phyloP scores from a whole-genome alignment of 1,140 invertebrate genomes.

The Vanessa tameamea region DNA sequence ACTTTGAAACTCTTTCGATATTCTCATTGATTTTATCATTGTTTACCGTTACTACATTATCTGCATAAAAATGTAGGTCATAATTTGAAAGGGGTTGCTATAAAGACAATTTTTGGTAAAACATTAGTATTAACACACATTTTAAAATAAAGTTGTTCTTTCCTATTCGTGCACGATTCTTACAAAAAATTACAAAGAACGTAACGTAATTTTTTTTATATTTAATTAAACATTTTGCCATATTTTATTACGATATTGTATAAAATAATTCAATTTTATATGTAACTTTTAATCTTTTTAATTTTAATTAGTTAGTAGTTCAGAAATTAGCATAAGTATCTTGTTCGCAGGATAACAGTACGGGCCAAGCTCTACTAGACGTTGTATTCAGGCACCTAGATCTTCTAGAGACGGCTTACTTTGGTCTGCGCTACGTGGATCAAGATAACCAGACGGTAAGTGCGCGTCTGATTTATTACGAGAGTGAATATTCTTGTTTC shows the following conservation, averaged over 20 bases:
- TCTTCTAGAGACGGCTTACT: conserved; percentile 95
- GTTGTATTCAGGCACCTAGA: conserved; percentile 94
- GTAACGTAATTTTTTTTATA: no score
- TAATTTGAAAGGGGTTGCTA: no score
- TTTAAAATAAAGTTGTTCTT: no score
- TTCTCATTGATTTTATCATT: background rate
- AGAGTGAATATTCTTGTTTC: conserved; percentile 28
- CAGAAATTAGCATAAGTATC: conserved; percentile 42
- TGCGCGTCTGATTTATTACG: conserved; percentile 36
- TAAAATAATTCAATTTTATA: background rate
- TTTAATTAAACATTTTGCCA: no score
- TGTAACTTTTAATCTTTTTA: background rate
- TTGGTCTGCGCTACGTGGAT: conserved; percentile 94
- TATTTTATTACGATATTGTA: background rate
- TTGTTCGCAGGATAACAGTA: conserved; percentile 89
- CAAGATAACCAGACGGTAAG: conserved; percentile 93
- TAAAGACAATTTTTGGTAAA: no score
- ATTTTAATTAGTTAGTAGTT: conserved; percentile 9
- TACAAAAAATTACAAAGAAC: no score
- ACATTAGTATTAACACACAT: no score
- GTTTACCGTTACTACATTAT: background rate
- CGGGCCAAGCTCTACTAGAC: conserved; percentile 92
- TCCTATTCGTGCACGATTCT: no score
- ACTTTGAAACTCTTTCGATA: conserved; percentile 13
- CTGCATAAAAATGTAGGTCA: no score